Evolutionary conservation across 2,888 invertebrate genomes (phyloP).

Genomic region (Belgica antarctica): DNA sequence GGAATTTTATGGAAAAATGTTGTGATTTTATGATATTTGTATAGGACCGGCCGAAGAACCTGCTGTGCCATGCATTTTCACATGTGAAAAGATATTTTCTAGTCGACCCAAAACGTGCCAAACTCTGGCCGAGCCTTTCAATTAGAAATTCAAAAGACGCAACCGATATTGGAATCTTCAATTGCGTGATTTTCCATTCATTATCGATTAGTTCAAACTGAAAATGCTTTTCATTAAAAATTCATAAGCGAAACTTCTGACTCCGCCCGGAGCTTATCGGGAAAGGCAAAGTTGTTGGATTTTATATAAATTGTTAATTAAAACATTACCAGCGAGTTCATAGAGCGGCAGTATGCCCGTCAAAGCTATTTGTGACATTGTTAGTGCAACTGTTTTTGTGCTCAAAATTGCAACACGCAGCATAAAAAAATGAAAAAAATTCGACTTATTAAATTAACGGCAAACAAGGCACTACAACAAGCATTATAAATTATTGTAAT

Average conservation of each 20-base stretch:
- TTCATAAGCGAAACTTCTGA: not conserved
- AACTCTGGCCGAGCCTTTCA: not conserved
- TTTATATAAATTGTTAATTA: slow-evolving; percentile 16
- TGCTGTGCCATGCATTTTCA: no score
- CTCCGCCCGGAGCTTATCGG: not conserved
- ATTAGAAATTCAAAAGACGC: not conserved
- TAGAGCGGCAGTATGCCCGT: not conserved
- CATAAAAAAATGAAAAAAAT: not conserved
- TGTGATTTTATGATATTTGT: no score
- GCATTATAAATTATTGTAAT: slow-evolving; percentile 15
- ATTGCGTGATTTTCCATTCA: not conserved
- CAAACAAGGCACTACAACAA: not conserved
- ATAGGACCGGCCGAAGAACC: no score
- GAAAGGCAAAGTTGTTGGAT: not conserved
- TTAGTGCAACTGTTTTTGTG: not conserved
- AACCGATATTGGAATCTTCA: not conserved
- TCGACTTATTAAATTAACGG: not conserved
- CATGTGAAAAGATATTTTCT: no score
- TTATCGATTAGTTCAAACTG: not conserved
- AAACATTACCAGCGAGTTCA: not conserved
- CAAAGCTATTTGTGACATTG: not conserved
- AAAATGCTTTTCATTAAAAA: not conserved
- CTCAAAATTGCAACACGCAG: not conserved
- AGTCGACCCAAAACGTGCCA: no score
- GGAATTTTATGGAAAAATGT: no score